Evolutionary conservation across 2,888 invertebrate genomes (phyloP).

Genomic region (Leucophenga maculata): DNA sequence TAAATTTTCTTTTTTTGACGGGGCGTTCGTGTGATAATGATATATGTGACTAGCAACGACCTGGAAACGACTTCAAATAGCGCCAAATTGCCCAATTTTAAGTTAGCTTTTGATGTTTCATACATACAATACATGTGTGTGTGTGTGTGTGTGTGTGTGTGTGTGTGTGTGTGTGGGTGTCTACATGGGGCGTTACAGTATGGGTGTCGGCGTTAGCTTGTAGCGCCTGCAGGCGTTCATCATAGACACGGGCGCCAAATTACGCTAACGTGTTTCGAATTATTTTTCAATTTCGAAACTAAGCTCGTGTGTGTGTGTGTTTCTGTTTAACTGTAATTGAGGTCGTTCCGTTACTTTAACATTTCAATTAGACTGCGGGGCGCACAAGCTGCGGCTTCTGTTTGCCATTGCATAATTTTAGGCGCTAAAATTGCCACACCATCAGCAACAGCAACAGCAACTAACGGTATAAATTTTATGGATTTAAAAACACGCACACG

Average conservation of each 20-base stretch:
- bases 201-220: too few species aligned
- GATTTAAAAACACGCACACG: too few species aligned
- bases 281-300: conserved; percentile 63
- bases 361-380: conserved; percentile 59
- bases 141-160: not conserved
- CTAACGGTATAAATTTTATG: not conserved
- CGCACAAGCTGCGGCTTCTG: not conserved
- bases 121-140: not conserved
- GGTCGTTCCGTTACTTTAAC: conserved; percentile 56
- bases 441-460: too few species aligned
- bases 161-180: not conserved
- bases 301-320: conserved; percentile 10
- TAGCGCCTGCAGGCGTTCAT: too few species aligned
- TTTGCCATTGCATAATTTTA: conserved; percentile 24
- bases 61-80: conserved; percentile 7
- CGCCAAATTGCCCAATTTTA: conserved; percentile 57
- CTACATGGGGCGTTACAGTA: not conserved
- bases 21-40: conserved; percentile 59
- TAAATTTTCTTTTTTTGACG: conserved; percentile 33
- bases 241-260: conserved; percentile 45
- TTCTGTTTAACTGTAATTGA: not conserved
- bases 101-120: conserved; percentile 35
- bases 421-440: conserved; percentile 18
- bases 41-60: conserved; percentile 45
- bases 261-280: conserved; percentile 70